phyloP scores from a whole-genome alignment of 2,797 vertebrate genomes.

The Caiman crocodilus region DNA sequence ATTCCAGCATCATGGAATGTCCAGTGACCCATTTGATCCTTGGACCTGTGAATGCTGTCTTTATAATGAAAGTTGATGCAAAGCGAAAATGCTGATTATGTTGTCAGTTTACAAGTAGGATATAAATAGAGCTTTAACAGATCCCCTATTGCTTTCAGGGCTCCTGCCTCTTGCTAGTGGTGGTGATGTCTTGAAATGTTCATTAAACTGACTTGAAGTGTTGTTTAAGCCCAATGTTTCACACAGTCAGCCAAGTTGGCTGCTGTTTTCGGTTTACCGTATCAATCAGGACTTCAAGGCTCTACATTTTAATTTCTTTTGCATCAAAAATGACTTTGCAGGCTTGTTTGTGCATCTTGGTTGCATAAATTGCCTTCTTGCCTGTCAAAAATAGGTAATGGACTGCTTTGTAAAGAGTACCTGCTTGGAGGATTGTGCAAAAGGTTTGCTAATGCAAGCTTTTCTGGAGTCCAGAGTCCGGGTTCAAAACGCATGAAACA shows the following conservation, averaged over 20 bases:
- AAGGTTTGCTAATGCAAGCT: not conserved
- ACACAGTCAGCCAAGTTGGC: slow-evolving; percentile 41
- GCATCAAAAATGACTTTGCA: slow-evolving; percentile 18
- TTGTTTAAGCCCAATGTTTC: slow-evolving; percentile 55
- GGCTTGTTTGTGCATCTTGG: slow-evolving; percentile 21
- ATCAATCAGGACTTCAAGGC: slow-evolving; percentile 60
- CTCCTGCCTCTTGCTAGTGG: slow-evolving; percentile 51
- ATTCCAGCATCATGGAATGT: not conserved
- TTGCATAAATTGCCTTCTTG: slow-evolving; percentile 54
- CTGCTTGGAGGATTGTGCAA: not conserved
- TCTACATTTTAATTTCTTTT: slow-evolving; percentile 66
- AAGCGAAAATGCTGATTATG: slow-evolving; percentile 41
- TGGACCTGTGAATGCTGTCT: not conserved
- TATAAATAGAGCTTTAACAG: slow-evolving; percentile 61
- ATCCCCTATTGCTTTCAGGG: not conserved
- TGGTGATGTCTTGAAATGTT: slow-evolving; percentile 59
- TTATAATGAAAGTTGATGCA: slow-evolving; percentile 19
- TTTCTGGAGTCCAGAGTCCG: not conserved
- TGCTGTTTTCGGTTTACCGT: slow-evolving; percentile 44
- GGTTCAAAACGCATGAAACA: accelerated
- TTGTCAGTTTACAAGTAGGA: slow-evolving; percentile 37
- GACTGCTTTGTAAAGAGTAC: slow-evolving; percentile 2
- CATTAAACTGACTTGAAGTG: slow-evolving; percentile 57
- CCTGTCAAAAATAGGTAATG: slow-evolving; percentile 41
- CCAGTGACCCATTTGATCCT: slow-evolving; percentile 18